These are phyloP conservation scores for Episyrphus balteatus DNA, from an alignment of 1,140 invertebrate genomes.

Conservation along the genomic window DNA sequence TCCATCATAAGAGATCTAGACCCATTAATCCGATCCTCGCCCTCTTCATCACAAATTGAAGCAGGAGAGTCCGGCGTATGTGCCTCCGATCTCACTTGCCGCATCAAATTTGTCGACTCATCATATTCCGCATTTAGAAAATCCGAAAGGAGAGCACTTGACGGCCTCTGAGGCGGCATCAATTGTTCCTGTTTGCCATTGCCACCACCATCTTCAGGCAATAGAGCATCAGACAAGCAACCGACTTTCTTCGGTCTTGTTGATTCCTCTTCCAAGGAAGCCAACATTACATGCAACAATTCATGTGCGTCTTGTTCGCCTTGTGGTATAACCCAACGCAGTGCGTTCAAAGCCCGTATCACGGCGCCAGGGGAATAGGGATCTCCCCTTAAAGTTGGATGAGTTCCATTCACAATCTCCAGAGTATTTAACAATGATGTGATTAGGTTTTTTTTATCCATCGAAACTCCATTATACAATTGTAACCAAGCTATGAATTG, in stretches of 20 bases:
- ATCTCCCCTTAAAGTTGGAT: slow-evolving; percentile 54
- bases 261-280: slow-evolving; percentile 77
- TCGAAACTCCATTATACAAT: slow-evolving; percentile 40
- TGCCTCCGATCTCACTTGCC: slow-evolving; percentile 32
- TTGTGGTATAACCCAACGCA: slow-evolving; percentile 74
- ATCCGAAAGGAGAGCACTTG: slow-evolving; percentile 33
- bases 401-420: slow-evolving; percentile 64
- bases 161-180: slow-evolving; percentile 26
- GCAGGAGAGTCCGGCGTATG: slow-evolving; percentile 34
- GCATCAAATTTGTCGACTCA: slow-evolving; percentile 26
- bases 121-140: slow-evolving; percentile 34
- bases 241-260: slow-evolving; percentile 42
- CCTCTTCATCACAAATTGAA: slow-evolving; percentile 30
- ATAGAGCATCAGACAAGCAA: slow-evolving; percentile 57
- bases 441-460: slow-evolving; percentile 49
- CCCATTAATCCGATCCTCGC: slow-evolving; percentile 6
- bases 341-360: slow-evolving; percentile 57
- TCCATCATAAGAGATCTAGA: slow-evolving; percentile 3
- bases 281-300: slow-evolving; percentile 73
- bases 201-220: slow-evolving; percentile 13
- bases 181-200: slow-evolving; percentile 13
- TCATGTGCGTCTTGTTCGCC: slow-evolving; percentile 92
- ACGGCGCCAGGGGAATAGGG: slow-evolving; percentile 61
- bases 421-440: slow-evolving; percentile 51
- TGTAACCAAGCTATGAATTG: slow-evolving; percentile 72